A percentile compares a stretch with the other conserved stretches of the same genome.
These are phyloP conservation scores for Neopipo cinnamomea DNA, from an alignment of 2,113 vertebrate genomes.

Conservation along the genomic window DNA sequence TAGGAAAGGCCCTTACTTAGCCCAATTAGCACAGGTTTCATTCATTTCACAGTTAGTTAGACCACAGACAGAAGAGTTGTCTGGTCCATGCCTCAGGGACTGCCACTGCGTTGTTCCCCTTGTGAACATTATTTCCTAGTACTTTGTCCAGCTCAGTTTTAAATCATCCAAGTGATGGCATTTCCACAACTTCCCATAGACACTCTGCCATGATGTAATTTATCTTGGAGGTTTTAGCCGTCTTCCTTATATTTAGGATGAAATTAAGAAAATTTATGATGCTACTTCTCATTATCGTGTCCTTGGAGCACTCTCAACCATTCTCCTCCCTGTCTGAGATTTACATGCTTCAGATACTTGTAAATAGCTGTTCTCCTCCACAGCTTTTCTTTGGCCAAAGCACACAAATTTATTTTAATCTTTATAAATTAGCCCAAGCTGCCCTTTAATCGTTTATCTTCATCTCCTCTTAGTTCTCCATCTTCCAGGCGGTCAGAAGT, in stretches of 20 bases:
- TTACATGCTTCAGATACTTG: constrained; percentile 51
- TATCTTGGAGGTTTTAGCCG: not conserved
- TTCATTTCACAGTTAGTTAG: not conserved
- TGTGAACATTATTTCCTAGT: constrained; percentile 7
- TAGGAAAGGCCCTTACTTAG: not conserved
- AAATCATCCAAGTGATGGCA: constrained; percentile 43
- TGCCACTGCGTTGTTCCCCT: not conserved
- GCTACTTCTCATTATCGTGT: constrained; percentile 42
- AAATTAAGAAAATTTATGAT: constrained; percentile 62
- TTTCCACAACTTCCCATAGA: constrained; percentile 31
- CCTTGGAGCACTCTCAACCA: constrained; percentile 39
- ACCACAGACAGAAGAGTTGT: not conserved
- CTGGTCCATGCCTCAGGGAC: not conserved
- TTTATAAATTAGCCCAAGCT: constrained; percentile 41
- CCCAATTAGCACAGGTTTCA: not conserved
- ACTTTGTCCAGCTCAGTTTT: constrained; percentile 17
- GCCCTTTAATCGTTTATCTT: constrained; percentile 22
- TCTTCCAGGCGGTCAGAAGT: not conserved
- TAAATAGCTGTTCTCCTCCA: constrained; percentile 39
- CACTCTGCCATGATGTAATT: constrained; percentile 11
- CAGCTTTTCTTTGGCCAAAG: constrained; percentile 33
- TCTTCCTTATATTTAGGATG: constrained; percentile 46
- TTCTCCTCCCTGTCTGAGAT: constrained; percentile 34
- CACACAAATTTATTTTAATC: constrained; percentile 49
- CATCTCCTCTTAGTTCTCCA: not conserved